Base-by-base conservation (phyloP, 2,113 vertebrate genomes). In the Ahaetulla prasina region DNA sequence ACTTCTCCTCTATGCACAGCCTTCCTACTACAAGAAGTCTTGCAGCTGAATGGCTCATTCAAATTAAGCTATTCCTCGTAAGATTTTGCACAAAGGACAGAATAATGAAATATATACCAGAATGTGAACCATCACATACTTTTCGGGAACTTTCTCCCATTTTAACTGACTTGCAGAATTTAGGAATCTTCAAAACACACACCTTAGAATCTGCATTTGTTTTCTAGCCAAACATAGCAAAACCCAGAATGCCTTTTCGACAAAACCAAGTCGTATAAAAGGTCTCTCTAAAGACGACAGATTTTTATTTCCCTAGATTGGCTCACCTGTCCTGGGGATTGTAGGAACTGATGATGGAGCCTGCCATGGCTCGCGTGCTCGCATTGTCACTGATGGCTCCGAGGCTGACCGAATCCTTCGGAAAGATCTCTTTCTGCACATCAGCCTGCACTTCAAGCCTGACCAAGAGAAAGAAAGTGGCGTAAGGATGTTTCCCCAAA, bases 311-410 rank as follows among this genome's bases (percentile, higher is more conserved):
- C 10, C 45, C 2, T 2, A 27, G 0, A 91, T 49, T 0, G 0
- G 63, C 97, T 95, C 95, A 99, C 99, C 99, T 99, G 98, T 99
- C 99, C 94, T 99, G 99, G 91, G 99, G 98, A 74, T 99, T 99
- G 98, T 99, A 99, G 95, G 99, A 99, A 95, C 99, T 99, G 97
- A 99, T 98, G 97, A 99, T 99, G 96, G 99, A 99, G 43, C 99
- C 99, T n/a, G 99, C 99, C 99, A 99, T 99, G 89, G 99, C 99
- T 30, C 99, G 97, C 91, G 99, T 99, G 97, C 99, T 99, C 97
- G 99, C 99, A 0, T 98, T 99, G 98, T 99, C 99, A 0, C 99
- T 99, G 93, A 98, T 98, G 0, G 99, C 98, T 90, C 99, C 99
- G 96, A 99, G 94, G 96, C 99, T 99, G 93, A 99, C 98, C 0